Conservation (phyloP, 2,797 vertebrate genomes). For the Pteronotus mesoamericanus region DNA sequence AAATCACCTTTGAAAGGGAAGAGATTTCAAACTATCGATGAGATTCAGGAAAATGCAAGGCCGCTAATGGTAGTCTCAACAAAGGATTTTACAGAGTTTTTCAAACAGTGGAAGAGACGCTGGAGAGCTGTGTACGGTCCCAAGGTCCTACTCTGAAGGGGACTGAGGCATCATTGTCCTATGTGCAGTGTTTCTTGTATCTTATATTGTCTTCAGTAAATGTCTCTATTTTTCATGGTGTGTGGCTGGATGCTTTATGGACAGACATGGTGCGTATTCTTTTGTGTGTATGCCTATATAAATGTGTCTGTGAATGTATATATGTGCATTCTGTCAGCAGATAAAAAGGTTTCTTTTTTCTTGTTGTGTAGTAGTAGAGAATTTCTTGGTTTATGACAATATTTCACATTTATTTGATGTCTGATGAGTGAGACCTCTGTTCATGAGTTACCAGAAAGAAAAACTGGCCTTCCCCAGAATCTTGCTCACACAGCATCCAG, state of each 20-base stretch:
- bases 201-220: neutral
- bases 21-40: neutral
- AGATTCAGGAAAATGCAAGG: too few relatives aligned
- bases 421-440: neutral
- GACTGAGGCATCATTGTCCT: neutral
- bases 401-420: slow-evolving; percentile 4
- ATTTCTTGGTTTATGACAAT: neutral
- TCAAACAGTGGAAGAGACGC: too few relatives aligned
- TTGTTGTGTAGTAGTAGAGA: neutral
- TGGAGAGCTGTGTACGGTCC: neutral
- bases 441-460: neutral
- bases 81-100: too few relatives aligned
- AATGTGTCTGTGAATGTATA: neutral
- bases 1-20: neutral
- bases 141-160: neutral
- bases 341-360: neutral
- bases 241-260: neutral
- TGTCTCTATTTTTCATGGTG: neutral
- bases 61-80: too few relatives aligned
- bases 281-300: neutral
- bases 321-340: neutral
- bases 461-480: neutral
- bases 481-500: neutral
- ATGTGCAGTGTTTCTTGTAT: neutral
- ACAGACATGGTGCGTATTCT: neutral